These are phyloP conservation scores for Pavo muticus DNA, from an alignment of 2,113 vertebrate genomes.

Conservation along the genomic window DNA sequence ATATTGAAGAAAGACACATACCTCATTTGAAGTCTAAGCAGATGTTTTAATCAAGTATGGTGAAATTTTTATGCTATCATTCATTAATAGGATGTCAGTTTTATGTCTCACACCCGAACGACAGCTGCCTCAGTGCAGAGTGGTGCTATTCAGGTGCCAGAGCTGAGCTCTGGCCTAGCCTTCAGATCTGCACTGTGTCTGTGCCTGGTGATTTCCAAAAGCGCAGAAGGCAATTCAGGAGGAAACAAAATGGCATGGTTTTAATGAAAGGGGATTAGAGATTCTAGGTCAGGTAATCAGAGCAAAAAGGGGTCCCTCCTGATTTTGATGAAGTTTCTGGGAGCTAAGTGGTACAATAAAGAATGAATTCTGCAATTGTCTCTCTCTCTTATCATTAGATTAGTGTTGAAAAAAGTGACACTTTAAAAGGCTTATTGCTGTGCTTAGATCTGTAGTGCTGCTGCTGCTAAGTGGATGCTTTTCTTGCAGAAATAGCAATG, in stretches of 20 bases:
- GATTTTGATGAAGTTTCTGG: slow-evolving; percentile 46
- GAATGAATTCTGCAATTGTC: slow-evolving; percentile 41
- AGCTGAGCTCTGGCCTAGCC: background rate
- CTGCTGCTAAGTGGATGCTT: slow-evolving; percentile 54
- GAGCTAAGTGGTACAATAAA: slow-evolving; percentile 19
- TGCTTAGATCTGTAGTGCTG: slow-evolving; percentile 22
- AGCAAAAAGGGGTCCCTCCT: slow-evolving; percentile 20
- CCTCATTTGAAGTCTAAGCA: background rate
- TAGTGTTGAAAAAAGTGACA: slow-evolving; percentile 61
- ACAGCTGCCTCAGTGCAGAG: background rate
- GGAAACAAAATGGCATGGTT: background rate
- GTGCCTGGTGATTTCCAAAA: background rate
- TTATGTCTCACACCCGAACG: background rate
- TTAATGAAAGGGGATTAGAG: slow-evolving; percentile 49
- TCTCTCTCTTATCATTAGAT: slow-evolving; percentile 37
- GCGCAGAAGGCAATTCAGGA: background rate
- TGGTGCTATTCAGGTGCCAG: background rate
- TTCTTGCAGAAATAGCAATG: slow-evolving; percentile 32
- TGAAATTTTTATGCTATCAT: background rate
- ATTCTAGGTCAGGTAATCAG: slow-evolving; percentile 40
- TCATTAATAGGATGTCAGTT: background rate
- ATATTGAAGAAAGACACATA: background rate
- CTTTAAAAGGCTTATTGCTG: slow-evolving; percentile 53
- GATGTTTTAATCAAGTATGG: background rate
- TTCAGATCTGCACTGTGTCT: background rate